Base-by-base conservation (phyloP, 2,113 vertebrate genomes). In the Rhynchopsitta pachyrhyncha region DNA sequence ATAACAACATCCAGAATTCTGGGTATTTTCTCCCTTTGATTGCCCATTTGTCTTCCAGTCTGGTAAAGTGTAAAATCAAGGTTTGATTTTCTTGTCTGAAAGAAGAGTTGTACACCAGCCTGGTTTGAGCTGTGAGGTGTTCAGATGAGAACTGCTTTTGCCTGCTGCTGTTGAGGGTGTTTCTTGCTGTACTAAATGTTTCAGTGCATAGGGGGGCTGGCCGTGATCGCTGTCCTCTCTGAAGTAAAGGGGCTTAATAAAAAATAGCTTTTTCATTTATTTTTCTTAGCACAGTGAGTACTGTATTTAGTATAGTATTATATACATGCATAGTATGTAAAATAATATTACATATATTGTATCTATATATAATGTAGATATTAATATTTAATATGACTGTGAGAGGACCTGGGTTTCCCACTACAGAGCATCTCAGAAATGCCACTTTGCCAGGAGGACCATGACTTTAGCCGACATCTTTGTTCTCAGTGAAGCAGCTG, bases 201-300 rank as follows among this genome's bases (percentile, higher is more conserved):
- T 67, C 57, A 55, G 0, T 25, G 28, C 17, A 8, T 4, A 23
- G 11, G 13, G 44, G 0, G 1, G 25, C 10, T 8, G 18, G 7
- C 27, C n/a, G 27, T 13, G 39, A 27, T n/a, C 42, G 31, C 4
- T 27, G 7, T 75, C 9, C 28, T n/a, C 11, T 29, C 13, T 53
- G 37, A 90, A 73, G 17, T 33, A 60, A 86, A 78, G 16, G 5
- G 25, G 2, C 4, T 67, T 18, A 73, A 41, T 0, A 47, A 69
- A 88, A 87, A 39, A 19, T 3, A 66, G 2, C 7, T 6, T 42
- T 81, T 59, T 22, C 2, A 10, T 60, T 49, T 53, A 12, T n/a
- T 17, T 53, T 76, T 46, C 59, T 35, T 47, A 62, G 3, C 6
- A 24, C 12, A 41, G 8, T 14, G 10, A 29, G 7, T 29, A 22